Evolutionary conservation across 2,113 vertebrate species (phyloP).

Genomic region (Felis chaus): DNA sequence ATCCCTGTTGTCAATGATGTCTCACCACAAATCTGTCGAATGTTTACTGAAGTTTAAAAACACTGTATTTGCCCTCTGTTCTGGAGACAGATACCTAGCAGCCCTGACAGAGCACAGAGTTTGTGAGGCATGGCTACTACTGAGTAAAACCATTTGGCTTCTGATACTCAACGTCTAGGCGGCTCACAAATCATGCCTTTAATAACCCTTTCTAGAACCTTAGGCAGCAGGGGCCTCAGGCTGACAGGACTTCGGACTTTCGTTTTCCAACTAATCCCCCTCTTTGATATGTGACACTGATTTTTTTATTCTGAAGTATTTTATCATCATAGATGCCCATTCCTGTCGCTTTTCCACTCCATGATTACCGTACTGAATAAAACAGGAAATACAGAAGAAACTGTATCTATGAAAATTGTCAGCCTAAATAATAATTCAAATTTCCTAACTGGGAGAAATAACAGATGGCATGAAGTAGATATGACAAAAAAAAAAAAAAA

Average conservation of each 20-base stretch:
- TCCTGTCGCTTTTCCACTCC: background rate
- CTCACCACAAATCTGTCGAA: background rate
- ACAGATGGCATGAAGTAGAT: background rate
- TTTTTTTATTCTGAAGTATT: constrained; percentile 4
- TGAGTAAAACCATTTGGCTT: background rate
- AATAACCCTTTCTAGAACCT: background rate
- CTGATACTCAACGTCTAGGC: background rate
- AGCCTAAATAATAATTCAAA: background rate
- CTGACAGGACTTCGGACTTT: background rate
- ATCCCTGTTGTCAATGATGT: background rate
- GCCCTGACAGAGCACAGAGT: background rate
- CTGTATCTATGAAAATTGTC: background rate
- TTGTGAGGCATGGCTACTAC: background rate
- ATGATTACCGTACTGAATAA: background rate
- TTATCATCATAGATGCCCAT: background rate
- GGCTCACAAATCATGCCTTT: background rate
- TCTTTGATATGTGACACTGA: background rate
- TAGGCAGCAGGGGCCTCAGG: background rate
- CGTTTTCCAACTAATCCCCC: background rate
- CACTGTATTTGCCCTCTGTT: background rate
- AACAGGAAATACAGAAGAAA: background rate
- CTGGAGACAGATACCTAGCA: background rate
- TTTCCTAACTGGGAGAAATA: background rate
- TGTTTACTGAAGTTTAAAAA: background rate
- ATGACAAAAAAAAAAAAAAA: background rate